phyloP scores from a whole-genome alignment of 1,140 invertebrate species.

The Trypoxylus dichotomus region DNA sequence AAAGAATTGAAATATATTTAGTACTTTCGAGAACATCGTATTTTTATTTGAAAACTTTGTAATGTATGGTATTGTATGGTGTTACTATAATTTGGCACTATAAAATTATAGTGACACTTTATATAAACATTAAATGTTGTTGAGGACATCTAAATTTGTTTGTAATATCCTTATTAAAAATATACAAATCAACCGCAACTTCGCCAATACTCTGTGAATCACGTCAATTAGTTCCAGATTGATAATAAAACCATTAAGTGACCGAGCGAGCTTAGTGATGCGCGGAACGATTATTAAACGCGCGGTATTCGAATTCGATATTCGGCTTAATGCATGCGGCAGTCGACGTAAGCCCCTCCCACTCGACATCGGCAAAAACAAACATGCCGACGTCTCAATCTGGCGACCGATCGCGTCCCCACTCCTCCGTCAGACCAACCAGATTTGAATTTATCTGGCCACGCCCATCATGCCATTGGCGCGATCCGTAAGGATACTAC shows the following conservation, averaged over 20 bases:
- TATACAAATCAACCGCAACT: too few species aligned
- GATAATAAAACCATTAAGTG: constrained; percentile 48
- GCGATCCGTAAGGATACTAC: constrained; percentile 20
- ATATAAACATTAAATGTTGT: too few species aligned
- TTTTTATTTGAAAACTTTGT: too few species aligned
- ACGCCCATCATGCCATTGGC: constrained; percentile 45
- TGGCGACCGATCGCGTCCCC: constrained; percentile 35
- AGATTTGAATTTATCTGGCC: constrained; percentile 33
- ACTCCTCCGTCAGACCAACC: constrained; percentile 38
- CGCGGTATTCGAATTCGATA: constrained; percentile 43
- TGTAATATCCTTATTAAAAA: too few species aligned
- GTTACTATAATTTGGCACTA: too few species aligned
- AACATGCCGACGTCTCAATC: constrained; percentile 51
- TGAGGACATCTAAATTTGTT: too few species aligned
- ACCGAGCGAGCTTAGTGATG: constrained; percentile 30
- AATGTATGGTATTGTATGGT: too few species aligned
- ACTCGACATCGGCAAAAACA: constrained; percentile 47
- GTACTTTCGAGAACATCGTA: too few species aligned
- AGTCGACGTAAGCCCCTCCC: constrained; percentile 29
- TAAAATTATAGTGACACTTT: too few species aligned
- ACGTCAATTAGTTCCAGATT: constrained; percentile 20
- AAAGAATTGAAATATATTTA: too few species aligned
- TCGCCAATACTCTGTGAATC: neutral
- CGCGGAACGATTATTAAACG: constrained; percentile 47
- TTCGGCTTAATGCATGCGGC: constrained; percentile 38